These are phyloP conservation scores for Alosa alosa DNA, from an alignment of 2,113 vertebrate genomes.

Conservation along the genomic window DNA sequence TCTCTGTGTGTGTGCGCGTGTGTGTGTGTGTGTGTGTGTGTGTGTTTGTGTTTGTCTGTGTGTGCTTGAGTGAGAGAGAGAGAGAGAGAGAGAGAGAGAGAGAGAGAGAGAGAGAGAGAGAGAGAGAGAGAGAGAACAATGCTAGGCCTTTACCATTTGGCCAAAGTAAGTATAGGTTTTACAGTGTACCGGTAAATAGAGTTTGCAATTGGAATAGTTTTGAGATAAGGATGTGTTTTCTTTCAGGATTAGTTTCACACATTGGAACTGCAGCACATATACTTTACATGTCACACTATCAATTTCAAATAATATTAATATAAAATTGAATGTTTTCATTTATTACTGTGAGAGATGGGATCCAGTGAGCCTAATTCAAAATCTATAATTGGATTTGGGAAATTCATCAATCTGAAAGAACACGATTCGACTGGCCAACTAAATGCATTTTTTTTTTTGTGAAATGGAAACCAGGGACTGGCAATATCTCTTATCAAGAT, in stretches of 20 bases:
- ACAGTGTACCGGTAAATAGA: background rate
- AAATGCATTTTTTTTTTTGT: too few species aligned
- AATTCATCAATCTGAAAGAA: too few species aligned
- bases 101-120: background rate
- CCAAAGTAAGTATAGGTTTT: background rate
- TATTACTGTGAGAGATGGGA: background rate
- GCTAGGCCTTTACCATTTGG: background rate
- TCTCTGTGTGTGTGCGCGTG: background rate
- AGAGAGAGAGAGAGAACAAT: background rate
- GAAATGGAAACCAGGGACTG: too few species aligned
- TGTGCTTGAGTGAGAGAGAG: background rate
- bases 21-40: conserved; percentile 26
- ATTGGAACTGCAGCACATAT: background rate
- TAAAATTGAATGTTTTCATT: background rate
- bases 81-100: conserved; percentile 32
- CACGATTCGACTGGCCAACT: too few species aligned
- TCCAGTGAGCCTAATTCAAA: background rate
- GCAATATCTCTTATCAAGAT: too few species aligned
- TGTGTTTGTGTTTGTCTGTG: conserved; percentile 41
- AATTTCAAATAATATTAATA: background rate
- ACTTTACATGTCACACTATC: background rate
- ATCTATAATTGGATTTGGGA: too few species aligned
- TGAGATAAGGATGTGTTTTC: background rate
- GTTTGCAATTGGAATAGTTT: background rate
- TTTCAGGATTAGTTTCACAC: background rate